Evolutionary conservation across 37 sponge, comb jelly and placozoan species (phyloP).

Genomic region (Aphrocallistes beatrix): DNA sequence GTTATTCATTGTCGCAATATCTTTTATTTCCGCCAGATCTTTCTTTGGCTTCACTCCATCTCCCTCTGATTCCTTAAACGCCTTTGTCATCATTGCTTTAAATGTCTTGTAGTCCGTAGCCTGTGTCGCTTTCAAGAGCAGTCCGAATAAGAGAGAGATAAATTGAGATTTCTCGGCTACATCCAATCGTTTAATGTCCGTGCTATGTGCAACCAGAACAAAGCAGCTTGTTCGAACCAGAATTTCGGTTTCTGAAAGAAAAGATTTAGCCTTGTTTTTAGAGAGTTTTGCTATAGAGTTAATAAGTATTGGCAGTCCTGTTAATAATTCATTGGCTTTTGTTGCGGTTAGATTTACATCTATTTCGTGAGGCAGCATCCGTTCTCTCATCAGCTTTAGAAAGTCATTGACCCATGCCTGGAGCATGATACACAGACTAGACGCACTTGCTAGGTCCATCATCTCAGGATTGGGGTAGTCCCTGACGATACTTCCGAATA

Average conservation of each 20-base stretch:
- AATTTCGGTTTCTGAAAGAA: not conserved
- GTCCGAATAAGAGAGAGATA: not conserved
- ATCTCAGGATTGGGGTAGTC: not conserved
- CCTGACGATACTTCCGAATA: not conserved
- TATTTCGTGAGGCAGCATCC: not conserved
- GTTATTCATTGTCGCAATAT: slow-evolving; percentile 79
- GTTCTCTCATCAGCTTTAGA: not conserved
- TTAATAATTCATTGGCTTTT: not conserved
- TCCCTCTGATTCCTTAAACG: not conserved
- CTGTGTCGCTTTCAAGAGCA: not conserved
- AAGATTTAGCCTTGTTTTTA: not conserved
- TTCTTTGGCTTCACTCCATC: not conserved
- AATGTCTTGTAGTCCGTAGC: not conserved
- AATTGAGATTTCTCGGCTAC: not conserved
- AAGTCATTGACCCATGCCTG: not conserved
- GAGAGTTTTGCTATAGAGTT: not conserved
- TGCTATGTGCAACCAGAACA: not conserved
- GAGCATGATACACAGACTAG: not conserved
- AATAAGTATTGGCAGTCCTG: not conserved
- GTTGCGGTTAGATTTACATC: not conserved
- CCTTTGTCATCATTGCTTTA: not conserved
- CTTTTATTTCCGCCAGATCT: slow-evolving; percentile 24
- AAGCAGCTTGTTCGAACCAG: not conserved
- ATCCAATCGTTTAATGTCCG: not conserved
- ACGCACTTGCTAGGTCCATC: not conserved